Base-by-base conservation (phyloP, 2,888 invertebrate species). In the Peribatodes rhomboidaria region DNA sequence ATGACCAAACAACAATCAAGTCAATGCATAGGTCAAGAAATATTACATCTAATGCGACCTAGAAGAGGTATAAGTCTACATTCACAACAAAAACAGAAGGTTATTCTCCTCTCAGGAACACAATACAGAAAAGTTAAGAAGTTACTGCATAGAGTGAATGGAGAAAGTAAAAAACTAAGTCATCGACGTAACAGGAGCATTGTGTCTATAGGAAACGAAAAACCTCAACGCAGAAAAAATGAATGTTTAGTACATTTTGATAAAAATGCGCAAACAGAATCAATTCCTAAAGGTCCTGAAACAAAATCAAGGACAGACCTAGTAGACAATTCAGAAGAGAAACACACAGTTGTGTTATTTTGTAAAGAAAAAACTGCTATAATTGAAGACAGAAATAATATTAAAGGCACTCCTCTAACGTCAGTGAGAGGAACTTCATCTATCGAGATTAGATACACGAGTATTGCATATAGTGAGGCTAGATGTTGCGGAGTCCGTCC, bases 111-210 rank as follows among this genome's bases (percentile, higher is more conserved):
- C 14, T 80, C 90, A 1, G 77, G 80, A 22, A 83, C 83, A 70
- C 92, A 92, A 75, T 90, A 90, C 47, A 73, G 81, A 1, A 89
- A 85, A 80, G 80, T 92, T 3, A 90, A 84, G 68, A 84, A 71
- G 73, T 83, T 81, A 1, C 85, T 90, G 54, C 82, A 84, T 65
- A 81, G 71, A 63, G 80, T 74, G 0, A 70, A 76, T 50, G 57
- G 52, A 33, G 76, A 59, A 44, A 20, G 35, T 13, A 27, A 64
- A 56, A 53, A 72, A 63, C 63, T 68, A 58, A 68, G 65, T 58
- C 16, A 76, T 70, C 16, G 78, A 18, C 68, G 64, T 54, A 73
- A 74, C 56, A 69, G 50, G n/a, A 81, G 79, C 67, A 61, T 80
- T 2, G 64, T 86, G 35, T 85, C 82, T 4, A 59, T 86, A 0